Conservation (phyloP, 2,113 vertebrate species). For the Ceyx cyanopectus region DNA sequence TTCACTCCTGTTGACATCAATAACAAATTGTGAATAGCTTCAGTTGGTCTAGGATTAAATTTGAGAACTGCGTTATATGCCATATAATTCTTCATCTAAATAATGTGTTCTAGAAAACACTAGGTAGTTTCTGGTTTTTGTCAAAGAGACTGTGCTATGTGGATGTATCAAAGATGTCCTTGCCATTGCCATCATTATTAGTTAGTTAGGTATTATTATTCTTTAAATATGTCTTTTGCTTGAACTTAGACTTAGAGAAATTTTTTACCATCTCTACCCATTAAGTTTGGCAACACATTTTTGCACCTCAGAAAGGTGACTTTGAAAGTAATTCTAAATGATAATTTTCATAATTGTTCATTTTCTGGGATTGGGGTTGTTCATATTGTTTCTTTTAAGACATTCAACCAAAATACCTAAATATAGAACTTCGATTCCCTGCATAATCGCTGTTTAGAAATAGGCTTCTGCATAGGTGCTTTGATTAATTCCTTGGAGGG, state of each 20-base stretch:
- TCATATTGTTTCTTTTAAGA: not conserved
- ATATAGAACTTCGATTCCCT: not conserved
- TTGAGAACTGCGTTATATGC: conserved; percentile 22
- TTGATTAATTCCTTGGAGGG: not conserved
- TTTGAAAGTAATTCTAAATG: not conserved
- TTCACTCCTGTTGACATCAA: not conserved
- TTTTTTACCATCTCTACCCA: not conserved
- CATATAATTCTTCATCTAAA: conserved; percentile 26
- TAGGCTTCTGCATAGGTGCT: not conserved
- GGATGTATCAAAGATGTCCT: conserved; percentile 17
- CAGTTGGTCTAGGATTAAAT: conserved; percentile 3
- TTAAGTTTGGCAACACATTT: not conserved
- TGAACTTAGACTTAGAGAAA: not conserved
- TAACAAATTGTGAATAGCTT: conserved; percentile 29
- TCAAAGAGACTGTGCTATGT: not conserved
- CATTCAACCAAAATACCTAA: not conserved
- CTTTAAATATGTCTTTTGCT: not conserved
- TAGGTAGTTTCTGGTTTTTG: conserved; percentile 14
- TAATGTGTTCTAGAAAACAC: not conserved
- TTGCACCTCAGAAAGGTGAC: not conserved
- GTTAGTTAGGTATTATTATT: conserved; percentile 3
- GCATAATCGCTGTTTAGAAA: not conserved
- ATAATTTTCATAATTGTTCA: not conserved
- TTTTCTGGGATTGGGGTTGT: not conserved
- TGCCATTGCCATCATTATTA: conserved; percentile 6